Percentiles rank a stretch among this genome's conserved stretches.
These are phyloP conservation scores for Mactromeris polynyma DNA, from an alignment of 2,888 invertebrate species.

Conservation along the genomic window DNA sequence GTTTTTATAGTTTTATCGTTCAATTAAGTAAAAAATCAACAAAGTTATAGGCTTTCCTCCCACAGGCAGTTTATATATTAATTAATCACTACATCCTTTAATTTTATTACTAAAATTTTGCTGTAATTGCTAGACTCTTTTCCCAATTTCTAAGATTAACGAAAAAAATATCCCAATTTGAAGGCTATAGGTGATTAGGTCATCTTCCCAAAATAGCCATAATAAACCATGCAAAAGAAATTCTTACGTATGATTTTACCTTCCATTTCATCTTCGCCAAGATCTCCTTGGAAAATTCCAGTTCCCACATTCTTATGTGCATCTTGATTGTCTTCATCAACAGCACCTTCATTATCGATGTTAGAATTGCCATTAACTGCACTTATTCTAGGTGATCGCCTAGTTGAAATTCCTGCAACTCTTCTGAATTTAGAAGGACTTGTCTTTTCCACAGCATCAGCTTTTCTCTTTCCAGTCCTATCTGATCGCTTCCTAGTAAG, in stretches of 20 bases:
- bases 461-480: conserved; percentile 22
- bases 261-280: background rate
- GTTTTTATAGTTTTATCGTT: too few species aligned
- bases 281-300: background rate
- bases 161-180: too few species aligned
- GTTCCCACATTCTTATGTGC: background rate
- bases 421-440: conserved; percentile 35
- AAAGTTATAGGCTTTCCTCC: too few species aligned
- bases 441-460: background rate
- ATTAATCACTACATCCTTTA: too few species aligned
- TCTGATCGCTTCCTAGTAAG: conserved; percentile 22
- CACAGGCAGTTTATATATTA: too few species aligned
- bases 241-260: background rate
- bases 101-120: too few species aligned
- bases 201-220: too few species aligned
- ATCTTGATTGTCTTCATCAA: background rate
- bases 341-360: background rate
- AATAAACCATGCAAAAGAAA: too few species aligned
- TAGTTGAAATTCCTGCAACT: conserved; percentile 11
- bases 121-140: too few species aligned
- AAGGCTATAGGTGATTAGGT: too few species aligned
- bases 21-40: too few species aligned
- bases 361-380: conserved; percentile 1
- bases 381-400: conserved; percentile 14
- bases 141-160: too few species aligned